Evolutionary conservation across 2,888 invertebrate species (phyloP), one percentile per base, ranked within the genome.

Genomic region (Neelides folsomi): DNA sequence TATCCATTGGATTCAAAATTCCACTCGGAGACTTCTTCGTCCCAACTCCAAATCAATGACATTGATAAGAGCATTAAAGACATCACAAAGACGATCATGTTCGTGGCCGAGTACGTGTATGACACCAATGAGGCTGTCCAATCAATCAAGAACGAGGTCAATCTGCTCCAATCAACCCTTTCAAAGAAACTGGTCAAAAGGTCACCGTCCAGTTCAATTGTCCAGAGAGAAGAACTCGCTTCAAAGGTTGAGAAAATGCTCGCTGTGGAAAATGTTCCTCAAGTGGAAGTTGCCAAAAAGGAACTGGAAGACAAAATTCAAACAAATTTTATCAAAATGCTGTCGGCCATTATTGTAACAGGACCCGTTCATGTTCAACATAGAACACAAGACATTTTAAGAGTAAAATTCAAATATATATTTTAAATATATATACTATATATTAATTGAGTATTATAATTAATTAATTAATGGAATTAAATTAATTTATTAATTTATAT

Each of bases 291-390:
- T n/a, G 58, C 54, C 2, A 61, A 60, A 42, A 58, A 56, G 6
- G 60, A 61, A 27, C 20, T 62, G n/a, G 51, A 51, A 19, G 47
- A 54, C 16, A 53, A 52, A 13, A 56, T 64, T 12, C 56, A 60
- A 43, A 57, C 52, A 8, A 64, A 64, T 47, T 62, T 64, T 49
- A 27, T 64, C 18, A 54, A 57, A 49, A 59, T 61, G 50, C 27
- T 64, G 16, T 55, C 62, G 1, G 61, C 62, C 6, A 54, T 64
- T 42, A 47, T 64, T 13, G 54, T 62, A 0, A 55, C 62, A 15
- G 62, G 64, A 10, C 64, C 64, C 9, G 49, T 52, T 2, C 52
- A 54, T 5, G 61, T 56, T 15, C 62, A 61, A 39, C 53, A 58
- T 13, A 52, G 56, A 8, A 54, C 56, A 20, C 51, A 57, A 27